phyloP scores from a whole-genome alignment of 2,888 invertebrate species.

The Mystacides longicornis region DNA sequence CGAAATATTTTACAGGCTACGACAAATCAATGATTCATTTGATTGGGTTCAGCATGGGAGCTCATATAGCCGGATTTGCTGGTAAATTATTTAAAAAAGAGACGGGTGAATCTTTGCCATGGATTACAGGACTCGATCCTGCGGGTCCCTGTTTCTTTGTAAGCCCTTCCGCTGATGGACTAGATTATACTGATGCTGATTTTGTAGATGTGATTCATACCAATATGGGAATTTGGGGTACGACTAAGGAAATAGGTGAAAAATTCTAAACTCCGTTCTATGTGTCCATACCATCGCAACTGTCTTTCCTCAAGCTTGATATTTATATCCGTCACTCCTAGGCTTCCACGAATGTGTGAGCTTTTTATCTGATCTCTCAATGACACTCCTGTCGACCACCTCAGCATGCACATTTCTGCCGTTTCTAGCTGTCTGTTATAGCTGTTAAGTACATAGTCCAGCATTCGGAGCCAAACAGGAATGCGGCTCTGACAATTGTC shows the following conservation, averaged over 20 bases:
- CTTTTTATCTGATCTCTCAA: too few relatives aligned
- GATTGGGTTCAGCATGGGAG: constrained; percentile 19
- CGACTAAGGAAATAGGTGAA: constrained; percentile 8
- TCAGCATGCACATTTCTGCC: too few relatives aligned
- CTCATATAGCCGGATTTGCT: constrained; percentile 18
- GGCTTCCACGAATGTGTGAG: too few relatives aligned
- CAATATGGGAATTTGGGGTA: constrained; percentile 8
- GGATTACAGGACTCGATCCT: constrained; percentile 16
- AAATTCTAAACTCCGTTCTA: too few relatives aligned
- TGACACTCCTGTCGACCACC: too few relatives aligned
- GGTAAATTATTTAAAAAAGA: constrained; percentile 10
- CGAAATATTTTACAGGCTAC: background rate
- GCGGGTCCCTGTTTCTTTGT: constrained; percentile 23
- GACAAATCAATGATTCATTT: constrained; percentile 6
- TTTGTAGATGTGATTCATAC: constrained; percentile 22
- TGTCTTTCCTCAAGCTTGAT: too few relatives aligned
- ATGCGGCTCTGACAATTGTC: too few relatives aligned
- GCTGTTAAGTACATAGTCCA: too few relatives aligned
- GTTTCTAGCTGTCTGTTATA: too few relatives aligned
- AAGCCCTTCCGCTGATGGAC: constrained; percentile 5
- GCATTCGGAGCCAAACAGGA: too few relatives aligned
- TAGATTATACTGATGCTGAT: background rate
- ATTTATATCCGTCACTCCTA: too few relatives aligned
- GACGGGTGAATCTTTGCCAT: constrained; percentile 17
- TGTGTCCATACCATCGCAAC: too few relatives aligned